These are phyloP conservation scores for Synergus itoensis DNA, from an alignment of 2,888 invertebrate genomes.

Conservation along the genomic window DNA sequence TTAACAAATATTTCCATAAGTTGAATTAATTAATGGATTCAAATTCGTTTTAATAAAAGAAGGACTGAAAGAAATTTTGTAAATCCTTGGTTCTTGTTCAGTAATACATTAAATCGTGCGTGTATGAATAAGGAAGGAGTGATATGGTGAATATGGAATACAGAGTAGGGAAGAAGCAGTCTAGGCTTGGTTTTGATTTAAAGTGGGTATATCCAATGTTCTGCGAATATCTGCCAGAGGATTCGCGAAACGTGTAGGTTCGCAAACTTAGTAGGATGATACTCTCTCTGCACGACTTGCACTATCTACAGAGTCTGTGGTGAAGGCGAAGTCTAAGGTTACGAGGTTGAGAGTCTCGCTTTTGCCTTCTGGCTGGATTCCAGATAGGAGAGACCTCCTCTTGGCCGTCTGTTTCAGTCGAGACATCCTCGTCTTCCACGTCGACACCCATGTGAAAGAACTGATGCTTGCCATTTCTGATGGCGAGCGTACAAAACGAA, in stretches of 20 bases:
- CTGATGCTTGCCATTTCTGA: background rate
- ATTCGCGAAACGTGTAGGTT: slow-evolving; percentile 49
- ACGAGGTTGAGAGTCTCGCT: slow-evolving; percentile 43
- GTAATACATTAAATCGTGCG: background rate
- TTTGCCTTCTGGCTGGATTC: slow-evolving; percentile 50
- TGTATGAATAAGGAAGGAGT: background rate
- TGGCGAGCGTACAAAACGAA: background rate
- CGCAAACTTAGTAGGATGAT: slow-evolving; percentile 45
- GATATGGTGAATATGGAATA: slow-evolving; percentile 51
- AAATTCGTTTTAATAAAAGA: slow-evolving; percentile 5
- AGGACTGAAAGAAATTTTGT: background rate
- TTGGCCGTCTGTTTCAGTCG: slow-evolving; percentile 19
- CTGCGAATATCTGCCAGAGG: slow-evolving; percentile 50
- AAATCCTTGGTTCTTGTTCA: background rate
- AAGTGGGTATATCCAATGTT: slow-evolving; percentile 51
- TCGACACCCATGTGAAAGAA: slow-evolving; percentile 47
- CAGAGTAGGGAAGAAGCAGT: slow-evolving; percentile 51
- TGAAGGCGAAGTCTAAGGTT: slow-evolving; percentile 52
- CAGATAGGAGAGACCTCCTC: slow-evolving; percentile 48
- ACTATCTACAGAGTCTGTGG: slow-evolving; percentile 42
- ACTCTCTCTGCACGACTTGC: slow-evolving; percentile 51
- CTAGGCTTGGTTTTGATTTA: slow-evolving; percentile 56
- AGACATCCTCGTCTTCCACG: slow-evolving; percentile 47
- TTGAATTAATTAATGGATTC: too few species aligned
- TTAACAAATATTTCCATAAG: background rate